Evolutionary conservation across 2,888 invertebrate species (phyloP), one percentile per base, ranked within the genome.

Genomic region (Lydus trimaculatus): DNA sequence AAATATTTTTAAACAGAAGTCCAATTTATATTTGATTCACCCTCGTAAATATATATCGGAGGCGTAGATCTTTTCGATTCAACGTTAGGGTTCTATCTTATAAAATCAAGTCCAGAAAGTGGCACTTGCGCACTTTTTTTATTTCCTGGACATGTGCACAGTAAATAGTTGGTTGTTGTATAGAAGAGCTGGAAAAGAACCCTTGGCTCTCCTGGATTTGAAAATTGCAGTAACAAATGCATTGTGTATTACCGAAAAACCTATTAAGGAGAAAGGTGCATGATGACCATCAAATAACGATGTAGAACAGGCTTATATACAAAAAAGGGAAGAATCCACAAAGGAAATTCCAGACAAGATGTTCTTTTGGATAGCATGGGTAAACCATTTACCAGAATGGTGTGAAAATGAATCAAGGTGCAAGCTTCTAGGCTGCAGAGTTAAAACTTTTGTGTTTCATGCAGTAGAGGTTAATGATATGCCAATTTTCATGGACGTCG

Each of bases 11-110:
- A n/a, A n/a, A n/a, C n/a, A n/a, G n/a, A n/a, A n/a, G n/a, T n/a
- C n/a, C n/a, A n/a, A n/a, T n/a, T n/a, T n/a, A n/a, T n/a, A n/a
- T n/a, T n/a, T n/a, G n/a, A n/a, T n/a, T n/a, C n/a, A n/a, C n/a
- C n/a, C n/a, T n/a, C n/a, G n/a, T n/a, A n/a, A n/a, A 62, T n/a
- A 7, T 69, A 76, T 31, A 77, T 77, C 76, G 72, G 73, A 23
- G 75, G 75, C 39, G 70, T 70, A 36, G 72, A 69, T 17, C 62
- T n/a, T n/a, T n/a, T n/a, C n/a, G n/a, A n/a, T n/a, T n/a, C n/a
- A n/a, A n/a, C n/a, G n/a, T n/a, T n/a, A 67, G 9, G 69, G 67
- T 69, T 59, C 64, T 15, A 69, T 71, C 67, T n/a, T n/a, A n/a
- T n/a, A n/a, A n/a, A n/a, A n/a, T n/a, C n/a, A n/a, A n/a, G 36